Percentiles rank a stretch among this genome's conserved stretches.
These are phyloP conservation scores for Melipona beecheii DNA, from an alignment of 2,888 invertebrate genomes.

Conservation along the genomic window DNA sequence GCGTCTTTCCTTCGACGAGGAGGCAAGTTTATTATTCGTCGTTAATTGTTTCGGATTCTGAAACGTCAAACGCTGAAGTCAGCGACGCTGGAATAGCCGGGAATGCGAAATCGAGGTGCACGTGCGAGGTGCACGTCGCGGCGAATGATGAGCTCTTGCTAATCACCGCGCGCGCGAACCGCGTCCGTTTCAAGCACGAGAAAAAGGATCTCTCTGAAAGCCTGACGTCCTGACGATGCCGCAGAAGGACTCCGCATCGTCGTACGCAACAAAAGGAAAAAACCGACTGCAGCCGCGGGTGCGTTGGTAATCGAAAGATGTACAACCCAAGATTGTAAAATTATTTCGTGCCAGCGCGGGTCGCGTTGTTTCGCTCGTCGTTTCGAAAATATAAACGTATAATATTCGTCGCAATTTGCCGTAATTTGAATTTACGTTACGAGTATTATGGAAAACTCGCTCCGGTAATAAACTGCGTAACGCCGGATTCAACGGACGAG, in stretches of 20 bases:
- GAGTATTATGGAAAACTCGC: background rate
- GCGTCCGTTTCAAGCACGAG: slow-evolving; percentile 22
- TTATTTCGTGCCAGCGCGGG: background rate
- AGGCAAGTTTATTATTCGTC: slow-evolving; percentile 16
- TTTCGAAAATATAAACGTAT: background rate
- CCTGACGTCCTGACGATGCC: slow-evolving; percentile 27
- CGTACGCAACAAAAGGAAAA: slow-evolving; percentile 30
- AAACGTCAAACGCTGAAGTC: slow-evolving; percentile 36
- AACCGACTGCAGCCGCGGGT: slow-evolving; percentile 28
- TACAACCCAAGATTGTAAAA: background rate
- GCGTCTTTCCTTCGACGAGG: background rate
- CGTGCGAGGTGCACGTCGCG: slow-evolving; percentile 23
- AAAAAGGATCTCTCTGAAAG: slow-evolving; percentile 34
- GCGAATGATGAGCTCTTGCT: slow-evolving; percentile 44
- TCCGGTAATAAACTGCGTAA: background rate
- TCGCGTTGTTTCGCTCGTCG: background rate
- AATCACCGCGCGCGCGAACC: slow-evolving; percentile 39
- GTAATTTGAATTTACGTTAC: background rate
- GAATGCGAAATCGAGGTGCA: slow-evolving; percentile 46
- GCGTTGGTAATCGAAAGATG: background rate
- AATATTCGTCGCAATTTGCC: background rate
- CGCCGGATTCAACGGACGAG: slow-evolving; percentile 8
- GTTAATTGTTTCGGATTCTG: slow-evolving; percentile 51
- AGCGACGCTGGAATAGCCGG: slow-evolving; percentile 25
- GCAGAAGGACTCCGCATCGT: slow-evolving; percentile 36